A percentile compares a stretch with the other conserved stretches of the same genome.
These are phyloP conservation scores for Gibbula magus DNA, from an alignment of 2,888 invertebrate genomes.

Conservation along the genomic window DNA sequence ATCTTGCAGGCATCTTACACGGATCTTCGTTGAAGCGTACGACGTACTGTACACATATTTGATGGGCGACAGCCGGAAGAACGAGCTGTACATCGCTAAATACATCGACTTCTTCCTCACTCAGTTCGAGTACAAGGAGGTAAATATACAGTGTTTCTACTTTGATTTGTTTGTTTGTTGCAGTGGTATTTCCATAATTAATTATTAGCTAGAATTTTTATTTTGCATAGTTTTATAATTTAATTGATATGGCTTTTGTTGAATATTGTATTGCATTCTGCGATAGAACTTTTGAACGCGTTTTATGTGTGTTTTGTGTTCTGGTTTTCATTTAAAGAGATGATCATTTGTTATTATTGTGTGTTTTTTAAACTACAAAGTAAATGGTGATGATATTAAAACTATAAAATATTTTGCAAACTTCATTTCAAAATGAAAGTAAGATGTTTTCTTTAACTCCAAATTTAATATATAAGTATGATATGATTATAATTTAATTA, in stretches of 20 bases:
- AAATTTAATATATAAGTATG: too few species aligned
- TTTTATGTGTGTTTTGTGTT: too few species aligned
- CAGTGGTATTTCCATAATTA: not conserved
- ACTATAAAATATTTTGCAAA: too few species aligned
- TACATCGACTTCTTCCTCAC: constrained; percentile 73
- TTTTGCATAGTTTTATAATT: not conserved
- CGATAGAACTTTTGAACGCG: not conserved
- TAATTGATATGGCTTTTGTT: not conserved
- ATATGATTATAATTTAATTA: too few species aligned
- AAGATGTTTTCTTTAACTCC: too few species aligned
- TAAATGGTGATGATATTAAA: too few species aligned
- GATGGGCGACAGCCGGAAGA: constrained; percentile 73
- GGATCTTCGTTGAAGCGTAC: constrained; percentile 69
- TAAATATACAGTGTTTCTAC: constrained; percentile 23
- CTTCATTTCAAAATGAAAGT: too few species aligned
- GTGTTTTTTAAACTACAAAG: too few species aligned
- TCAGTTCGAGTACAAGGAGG: constrained; percentile 70
- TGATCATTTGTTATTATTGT: too few species aligned
- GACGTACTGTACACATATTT: constrained; percentile 71
- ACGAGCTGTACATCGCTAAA: constrained; percentile 74
- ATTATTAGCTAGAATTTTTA: not conserved
- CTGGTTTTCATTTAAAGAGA: too few species aligned
- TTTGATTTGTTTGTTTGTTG: not conserved
- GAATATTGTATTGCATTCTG: not conserved
- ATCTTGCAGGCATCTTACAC: constrained; percentile 62